Base-by-base conservation (phyloP, 2,888 invertebrate species). In the Ectemnius continuus region DNA sequence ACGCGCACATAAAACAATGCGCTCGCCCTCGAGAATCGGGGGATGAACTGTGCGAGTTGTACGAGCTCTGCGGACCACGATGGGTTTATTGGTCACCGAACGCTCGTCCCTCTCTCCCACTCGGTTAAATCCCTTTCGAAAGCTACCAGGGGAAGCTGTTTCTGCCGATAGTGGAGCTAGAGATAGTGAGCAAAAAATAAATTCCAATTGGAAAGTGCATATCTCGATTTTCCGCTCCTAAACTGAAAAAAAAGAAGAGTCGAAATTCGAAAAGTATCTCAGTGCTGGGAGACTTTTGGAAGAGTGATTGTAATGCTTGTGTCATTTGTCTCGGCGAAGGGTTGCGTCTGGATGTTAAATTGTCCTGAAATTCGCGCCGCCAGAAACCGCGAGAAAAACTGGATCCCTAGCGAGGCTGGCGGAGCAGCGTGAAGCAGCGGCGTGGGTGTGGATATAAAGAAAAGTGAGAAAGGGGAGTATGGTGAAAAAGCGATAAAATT, bases 1-100 rank as follows among this genome's bases (percentile, higher is more conserved):
- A 61, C 45, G 79, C 61, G 48, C 20, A 18, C 60, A 62, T 66
- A 26, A 66, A 65, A 61, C 26, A 2, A 61, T 16, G 14, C 36
- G 36, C 36, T 36, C 11, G 70, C 58, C 5, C 58, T 26, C 58
- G 59, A 52, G 52, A 18, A 46, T 6, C 46, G 20, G 46, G 45
- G 59, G n/a, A 16, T 26, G 23, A 58, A 52, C 47, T 6, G 20
- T 36, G 60, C 60, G 16, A 36, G 58, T 47, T n/a, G 20, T 36
- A 52, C 60, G 16, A 36, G 58, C 57, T n/a, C 13, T 47, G 26
- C 28, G 46, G 23, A 57, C 26, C 14, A 3, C 18, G 18, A 0
- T 14, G 14, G 4, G 68, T 63, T 68, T 68, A 68, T 68, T 46
- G 28, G 46, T 52, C 45, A 47, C 13, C 47, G 20, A 3, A 26